Base-by-base conservation (phyloP, 2,888 invertebrate species). In the Automeris io region DNA sequence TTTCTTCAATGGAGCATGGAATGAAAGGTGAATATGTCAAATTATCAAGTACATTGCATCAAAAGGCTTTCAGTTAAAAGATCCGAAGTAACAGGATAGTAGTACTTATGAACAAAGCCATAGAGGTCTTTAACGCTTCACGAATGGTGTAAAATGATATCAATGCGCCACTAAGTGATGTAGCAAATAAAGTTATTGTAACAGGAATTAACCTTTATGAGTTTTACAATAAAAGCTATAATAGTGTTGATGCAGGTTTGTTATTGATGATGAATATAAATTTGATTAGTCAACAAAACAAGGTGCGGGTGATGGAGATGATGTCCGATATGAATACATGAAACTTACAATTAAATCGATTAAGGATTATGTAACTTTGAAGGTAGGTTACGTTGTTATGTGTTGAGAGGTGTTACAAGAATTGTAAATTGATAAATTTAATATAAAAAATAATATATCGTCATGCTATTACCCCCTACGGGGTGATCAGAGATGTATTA, bases 1-100 rank as follows among this genome's bases (percentile, higher is more conserved):
- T 52, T 57, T 62, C 52, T 53, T 80, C 73, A 80, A 80, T 80
- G 80, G 60, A 59, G 53, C 61, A 61, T 12, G 11, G 13, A 57
- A 63, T 65, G 64, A 71, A 69, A 64, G 57, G 62, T 68, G 67
- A 74, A n/a, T 1, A 37, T 8, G 29, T 29, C 29, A 29, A 29
- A 29, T 29, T 2, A 29, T 16, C 16, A 29, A 19, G 4, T 16
- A 16, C 3, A 16, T n/a, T 13, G 16, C 8, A 16, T 16, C 13
- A n/a, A 29, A 29, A 4, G n/a, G 11, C 16, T 16, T 16, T 4
- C 16, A 16, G n/a, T 9, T 4, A 16, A 5, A 16, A 5, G 16
- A 16, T 8, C 16, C n/a, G 16, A 29, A 16, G 3, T 16, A 16
- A 8, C n/a, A 5, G 7, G 3, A 29, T 0, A 29, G 8, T 16